These are phyloP conservation scores for Drosophila takahashii DNA, from an alignment of 1,140 invertebrate species.

Conservation along the genomic window DNA sequence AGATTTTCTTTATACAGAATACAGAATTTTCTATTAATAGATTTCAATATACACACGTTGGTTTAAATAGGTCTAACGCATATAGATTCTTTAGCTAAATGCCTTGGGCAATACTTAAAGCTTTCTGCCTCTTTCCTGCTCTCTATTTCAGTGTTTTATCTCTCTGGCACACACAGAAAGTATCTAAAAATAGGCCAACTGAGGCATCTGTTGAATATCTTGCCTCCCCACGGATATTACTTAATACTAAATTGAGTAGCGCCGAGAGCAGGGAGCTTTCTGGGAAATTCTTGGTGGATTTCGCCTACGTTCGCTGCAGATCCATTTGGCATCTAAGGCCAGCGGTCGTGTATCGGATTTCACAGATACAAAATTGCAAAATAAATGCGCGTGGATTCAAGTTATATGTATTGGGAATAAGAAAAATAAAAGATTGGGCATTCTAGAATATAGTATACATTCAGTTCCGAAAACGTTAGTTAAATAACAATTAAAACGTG, in stretches of 20 bases:
- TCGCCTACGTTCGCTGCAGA: slow-evolving; percentile 49
- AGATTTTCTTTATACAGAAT: slow-evolving; percentile 39
- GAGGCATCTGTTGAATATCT: slow-evolving; percentile 71
- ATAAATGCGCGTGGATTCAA: not conserved
- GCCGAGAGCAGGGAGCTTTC: slow-evolving; percentile 58
- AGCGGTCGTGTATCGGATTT: slow-evolving; percentile 61
- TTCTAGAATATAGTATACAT: not conserved
- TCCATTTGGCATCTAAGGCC: slow-evolving; percentile 32
- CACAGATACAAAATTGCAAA: slow-evolving; percentile 23
- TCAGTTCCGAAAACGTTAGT: not conserved
- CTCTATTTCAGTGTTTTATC: slow-evolving; percentile 11
- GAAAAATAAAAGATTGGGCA: no score
- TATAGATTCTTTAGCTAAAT: slow-evolving; percentile 31
- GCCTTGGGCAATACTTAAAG: slow-evolving; percentile 28
- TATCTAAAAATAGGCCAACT: slow-evolving; percentile 57
- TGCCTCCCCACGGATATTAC: slow-evolving; percentile 57
- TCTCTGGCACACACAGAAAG: slow-evolving; percentile 10
- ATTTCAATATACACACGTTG: slow-evolving; percentile 10
- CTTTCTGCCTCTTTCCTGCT: slow-evolving; percentile 42
- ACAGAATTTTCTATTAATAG: slow-evolving; percentile 55
- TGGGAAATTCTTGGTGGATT: slow-evolving; percentile 31
- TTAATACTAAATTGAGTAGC: slow-evolving; percentile 52
- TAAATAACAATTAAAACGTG: not conserved
- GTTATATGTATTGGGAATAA: not conserved
- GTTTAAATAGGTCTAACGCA: slow-evolving; percentile 29